Base-by-base conservation (phyloP, 2,113 vertebrate genomes). In the Nannospalax galili region DNA sequence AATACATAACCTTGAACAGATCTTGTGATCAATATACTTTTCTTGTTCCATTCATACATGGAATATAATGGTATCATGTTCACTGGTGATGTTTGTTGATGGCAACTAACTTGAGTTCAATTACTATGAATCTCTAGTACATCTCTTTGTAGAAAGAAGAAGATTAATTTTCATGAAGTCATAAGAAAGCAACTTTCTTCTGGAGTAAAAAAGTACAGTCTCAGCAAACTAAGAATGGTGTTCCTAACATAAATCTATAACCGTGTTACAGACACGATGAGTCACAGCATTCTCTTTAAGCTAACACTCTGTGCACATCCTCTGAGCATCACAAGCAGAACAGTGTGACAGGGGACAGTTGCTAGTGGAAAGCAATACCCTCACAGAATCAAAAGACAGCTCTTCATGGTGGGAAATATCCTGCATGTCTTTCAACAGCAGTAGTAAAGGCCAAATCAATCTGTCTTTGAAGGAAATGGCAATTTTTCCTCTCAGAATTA, bases 131-230 rank as follows among this genome's bases (percentile, higher is more conserved):
- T 93, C 58, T 81, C 73, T 26, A 88, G 3, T 5, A 45, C 14
- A 15, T 79, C 37, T 85, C 12, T 89, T 45, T 84, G 10, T n/a
- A 90, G 58, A 58, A 90, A 32, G 30, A 30, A 79, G 60, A 93
- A 97, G 30, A 64, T 60, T 90, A 84, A 88, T 96, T 94, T 97
- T 97, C 69, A 65, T 52, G 62, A 90, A 40, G 8, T 35, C 64
- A 48, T 28, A 81, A 56, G 79, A 58, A 77, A n/a, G 80, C 28
- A n/a, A 81, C 15, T 28, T 40, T 30, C 16, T 88, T 90, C 65
- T 45, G 40, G 93, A 86, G 45, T 48, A 10, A 91, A 82, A 94
- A 42, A 7, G n/a, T 58, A 40, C 42, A 72, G n/a, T 40, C 14
- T 37, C 56, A 30, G 72, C n/a, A 94, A 94, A 92, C 82, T 75